Conservation (phyloP, 2,113 vertebrate genomes). For the Pungitius pungitius region DNA sequence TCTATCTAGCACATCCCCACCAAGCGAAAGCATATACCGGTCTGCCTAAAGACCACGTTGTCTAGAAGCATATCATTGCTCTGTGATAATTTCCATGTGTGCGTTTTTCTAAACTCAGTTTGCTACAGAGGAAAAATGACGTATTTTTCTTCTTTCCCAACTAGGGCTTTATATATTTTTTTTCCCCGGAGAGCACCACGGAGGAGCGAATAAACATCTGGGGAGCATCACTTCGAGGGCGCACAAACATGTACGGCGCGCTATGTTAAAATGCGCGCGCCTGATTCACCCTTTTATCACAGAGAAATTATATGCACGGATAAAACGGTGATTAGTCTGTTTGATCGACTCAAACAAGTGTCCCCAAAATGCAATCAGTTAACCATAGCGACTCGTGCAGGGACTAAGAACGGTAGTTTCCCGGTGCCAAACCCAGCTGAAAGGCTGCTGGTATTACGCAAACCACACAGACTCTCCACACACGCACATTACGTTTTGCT, state of each 20-base stretch:
- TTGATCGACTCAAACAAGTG: slow-evolving; percentile 43
- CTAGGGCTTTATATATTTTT: not conserved
- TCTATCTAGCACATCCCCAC: slow-evolving; percentile 7
- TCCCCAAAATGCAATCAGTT: slow-evolving; percentile 25
- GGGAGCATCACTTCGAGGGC: slow-evolving; percentile 27
- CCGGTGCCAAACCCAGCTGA: not conserved
- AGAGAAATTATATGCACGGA: slow-evolving; percentile 28
- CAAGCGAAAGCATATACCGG: slow-evolving; percentile 24
- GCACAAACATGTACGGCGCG: slow-evolving; percentile 29
- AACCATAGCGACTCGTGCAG: slow-evolving; percentile 16
- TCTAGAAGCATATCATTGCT: not conserved
- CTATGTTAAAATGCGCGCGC: slow-evolving; percentile 28
- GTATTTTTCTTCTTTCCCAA: not conserved
- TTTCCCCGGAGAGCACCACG: slow-evolving; percentile 11
- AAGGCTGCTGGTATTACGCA: slow-evolving; percentile 8
- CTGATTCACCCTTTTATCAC: not conserved
- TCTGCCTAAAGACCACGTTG: not conserved
- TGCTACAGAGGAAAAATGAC: slow-evolving; percentile 1
- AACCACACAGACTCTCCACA: slow-evolving; percentile 18
- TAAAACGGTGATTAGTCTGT: not conserved
- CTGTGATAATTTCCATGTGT: slow-evolving; percentile 15
- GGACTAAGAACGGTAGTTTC: not conserved
- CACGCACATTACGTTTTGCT: slow-evolving; percentile 2
- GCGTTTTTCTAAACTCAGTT: slow-evolving; percentile 15
- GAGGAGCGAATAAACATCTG: slow-evolving; percentile 18